phyloP scores from a whole-genome alignment of 2,113 vertebrate genomes.

The Poeciliopsis turrubarensis region DNA sequence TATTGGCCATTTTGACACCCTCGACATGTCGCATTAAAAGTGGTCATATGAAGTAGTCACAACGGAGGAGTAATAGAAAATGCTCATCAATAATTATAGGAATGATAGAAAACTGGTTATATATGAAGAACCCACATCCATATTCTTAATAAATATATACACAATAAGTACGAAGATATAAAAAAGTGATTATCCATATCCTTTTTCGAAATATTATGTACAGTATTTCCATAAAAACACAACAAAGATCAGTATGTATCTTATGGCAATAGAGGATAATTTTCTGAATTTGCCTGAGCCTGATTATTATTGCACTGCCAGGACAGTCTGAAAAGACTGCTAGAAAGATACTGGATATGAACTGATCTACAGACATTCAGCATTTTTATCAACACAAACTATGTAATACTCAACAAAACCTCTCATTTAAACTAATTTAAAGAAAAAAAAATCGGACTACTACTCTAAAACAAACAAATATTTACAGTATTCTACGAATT shows the following conservation, averaged over 20 bases:
- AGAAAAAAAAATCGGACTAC: constrained; percentile 23
- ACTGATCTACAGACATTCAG: constrained; percentile 35
- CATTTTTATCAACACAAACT: constrained; percentile 14
- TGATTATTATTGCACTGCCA: constrained; percentile 67
- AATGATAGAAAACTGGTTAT: constrained; percentile 67
- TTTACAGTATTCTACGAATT: constrained; percentile 41
- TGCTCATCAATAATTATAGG: constrained; percentile 66
- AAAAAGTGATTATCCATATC: constrained; percentile 50
- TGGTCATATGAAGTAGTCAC: constrained; percentile 52
- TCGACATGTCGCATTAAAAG: constrained; percentile 62
- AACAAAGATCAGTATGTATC: constrained; percentile 8
- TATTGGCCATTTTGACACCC: constrained; percentile 69
- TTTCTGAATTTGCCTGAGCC: constrained; percentile 36
- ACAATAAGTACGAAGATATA: constrained; percentile 79
- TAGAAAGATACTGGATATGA: constrained; percentile 24
- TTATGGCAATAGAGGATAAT: constrained; percentile 32
- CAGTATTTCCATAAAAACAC: constrained; percentile 35
- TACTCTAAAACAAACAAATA: constrained; percentile 35
- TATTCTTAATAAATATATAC: constrained; percentile 83
- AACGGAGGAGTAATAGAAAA: constrained; percentile 68
- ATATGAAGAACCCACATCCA: constrained; percentile 73
- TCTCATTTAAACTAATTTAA: constrained; percentile 46
- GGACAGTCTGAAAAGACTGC: constrained; percentile 25
- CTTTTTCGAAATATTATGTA: constrained; percentile 50
- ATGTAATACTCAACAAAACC: constrained; percentile 68